Evolutionary conservation across 2,797 vertebrate genomes (phyloP).

Genomic region (Paedocypris micromegethes): DNA sequence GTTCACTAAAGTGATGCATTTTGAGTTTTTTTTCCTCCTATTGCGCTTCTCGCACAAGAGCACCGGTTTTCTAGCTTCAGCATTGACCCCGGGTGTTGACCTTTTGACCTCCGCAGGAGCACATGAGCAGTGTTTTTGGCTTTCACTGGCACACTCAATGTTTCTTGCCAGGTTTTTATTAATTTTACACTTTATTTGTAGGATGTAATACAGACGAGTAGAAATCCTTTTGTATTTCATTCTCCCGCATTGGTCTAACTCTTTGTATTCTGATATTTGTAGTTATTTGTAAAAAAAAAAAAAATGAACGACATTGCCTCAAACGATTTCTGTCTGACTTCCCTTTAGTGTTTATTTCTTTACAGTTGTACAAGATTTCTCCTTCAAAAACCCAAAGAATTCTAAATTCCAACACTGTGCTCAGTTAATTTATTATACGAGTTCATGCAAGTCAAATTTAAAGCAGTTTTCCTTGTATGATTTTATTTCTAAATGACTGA

Average conservation of each 20-base stretch:
- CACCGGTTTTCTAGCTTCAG: slow-evolving; percentile 56
- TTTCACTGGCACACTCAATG: slow-evolving; percentile 59
- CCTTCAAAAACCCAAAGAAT: slow-evolving; percentile 10
- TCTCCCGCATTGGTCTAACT: slow-evolving; percentile 47
- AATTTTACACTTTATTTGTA: slow-evolving; percentile 42
- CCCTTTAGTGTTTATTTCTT: slow-evolving; percentile 18
- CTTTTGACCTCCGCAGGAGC: no score
- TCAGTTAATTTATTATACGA: slow-evolving; percentile 50
- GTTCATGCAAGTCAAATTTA: slow-evolving; percentile 30
- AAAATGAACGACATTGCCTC: no score
- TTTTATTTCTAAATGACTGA: neutral
- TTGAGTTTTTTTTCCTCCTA: slow-evolving; percentile 46
- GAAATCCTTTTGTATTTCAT: slow-evolving; percentile 51
- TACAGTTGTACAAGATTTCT: slow-evolving; percentile 14
- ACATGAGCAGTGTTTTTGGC: slow-evolving; percentile 57
- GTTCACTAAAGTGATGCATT: slow-evolving; percentile 65
- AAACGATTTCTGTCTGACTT: slow-evolving; percentile 7
- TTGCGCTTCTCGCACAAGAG: slow-evolving; percentile 52
- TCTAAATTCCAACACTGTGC: slow-evolving; percentile 28
- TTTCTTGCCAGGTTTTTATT: slow-evolving; percentile 52
- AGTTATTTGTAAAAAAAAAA: slow-evolving; percentile 30
- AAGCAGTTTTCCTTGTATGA: slow-evolving; percentile 24
- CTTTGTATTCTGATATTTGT: slow-evolving; percentile 39
- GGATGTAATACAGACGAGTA: slow-evolving; percentile 63
- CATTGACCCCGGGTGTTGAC: slow-evolving; percentile 52